These are phyloP conservation scores for Latrodectus geometricus DNA, from an alignment of 1,140 invertebrate genomes.

Conservation along the genomic window DNA sequence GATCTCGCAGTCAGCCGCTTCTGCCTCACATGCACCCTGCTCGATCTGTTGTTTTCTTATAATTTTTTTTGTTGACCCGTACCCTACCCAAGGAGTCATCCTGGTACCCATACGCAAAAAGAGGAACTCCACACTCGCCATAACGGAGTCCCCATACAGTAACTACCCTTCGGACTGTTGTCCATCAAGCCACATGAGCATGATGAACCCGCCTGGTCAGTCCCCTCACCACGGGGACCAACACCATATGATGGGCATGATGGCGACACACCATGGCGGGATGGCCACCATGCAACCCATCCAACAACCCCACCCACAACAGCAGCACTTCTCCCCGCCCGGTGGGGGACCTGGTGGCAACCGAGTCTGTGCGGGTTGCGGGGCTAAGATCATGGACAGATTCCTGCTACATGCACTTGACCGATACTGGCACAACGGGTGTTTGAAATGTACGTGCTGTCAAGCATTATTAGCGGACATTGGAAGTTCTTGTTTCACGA, in stretches of 20 bases:
- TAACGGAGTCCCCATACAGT: conserved; percentile 55
- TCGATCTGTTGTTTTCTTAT: not conserved
- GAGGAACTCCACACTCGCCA: conserved; percentile 57
- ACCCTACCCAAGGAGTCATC: conserved; percentile 32
- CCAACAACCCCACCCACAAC: conserved; percentile 18
- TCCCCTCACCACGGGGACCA: conserved; percentile 29
- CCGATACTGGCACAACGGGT: conserved; percentile 91
- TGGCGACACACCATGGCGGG: conserved; percentile 21
- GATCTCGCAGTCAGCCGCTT: not conserved
- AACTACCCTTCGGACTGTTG: conserved; percentile 51
- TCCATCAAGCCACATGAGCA: conserved; percentile 50
- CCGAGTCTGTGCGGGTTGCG: conserved; percentile 72
- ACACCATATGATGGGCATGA: conserved; percentile 44
- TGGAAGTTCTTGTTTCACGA: conserved; percentile 89
- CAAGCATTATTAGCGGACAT: conserved; percentile 86
- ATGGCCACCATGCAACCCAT: conserved; percentile 39
- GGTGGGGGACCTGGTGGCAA: not conserved
- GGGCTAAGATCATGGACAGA: conserved; percentile 86
- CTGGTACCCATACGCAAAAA: conserved; percentile 62
- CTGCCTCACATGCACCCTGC: conserved; percentile 7
- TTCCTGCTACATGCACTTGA: conserved; percentile 89
- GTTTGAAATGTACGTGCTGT: conserved; percentile 92
- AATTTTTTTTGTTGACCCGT: conserved; percentile 10
- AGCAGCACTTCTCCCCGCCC: conserved; percentile 35
- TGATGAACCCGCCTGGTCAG: conserved; percentile 32